Base-by-base conservation (phyloP, 1,140 invertebrate genomes). In the Octopus bimaculoides region DNA sequence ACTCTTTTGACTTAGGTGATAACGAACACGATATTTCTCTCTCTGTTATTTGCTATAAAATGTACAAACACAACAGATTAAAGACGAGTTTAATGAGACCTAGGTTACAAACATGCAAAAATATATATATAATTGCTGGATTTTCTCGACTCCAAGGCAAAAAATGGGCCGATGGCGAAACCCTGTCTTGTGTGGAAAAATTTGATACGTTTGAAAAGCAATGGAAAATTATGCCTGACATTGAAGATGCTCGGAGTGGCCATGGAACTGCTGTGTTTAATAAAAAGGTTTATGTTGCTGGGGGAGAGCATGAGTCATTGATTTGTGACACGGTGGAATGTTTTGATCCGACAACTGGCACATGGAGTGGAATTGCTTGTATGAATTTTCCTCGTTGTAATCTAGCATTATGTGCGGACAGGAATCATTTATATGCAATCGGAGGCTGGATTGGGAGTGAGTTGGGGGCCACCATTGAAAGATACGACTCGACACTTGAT, bases 381-480 rank as follows among this genome's bases (percentile, higher is more conserved):
- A 95, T 97, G 95, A 93, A 94, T 77, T 74, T 84, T 80, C 95
- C 96, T 0, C 92, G 96, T 20, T 97, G 95, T 90, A 96, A 96
- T 88, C 96, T 97, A 89, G 96, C 96, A 17, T 90, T 96, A 61
- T 96, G 95, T 88, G 93, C 94, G 10, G 92, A 95, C 88, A 93
- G 96, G 81, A 95, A 95, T 66, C 93, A 92, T 85, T 90, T 98
- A 71, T 97, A 95, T 88, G 96, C 96, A 0, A 93, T 98, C 87
- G 96, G 96, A 54, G 96, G 96, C 6, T 97, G 96, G 96, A 94
- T 97, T 20, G 96, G 96, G 0, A 94, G 95, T 80, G 95, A 96
- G 88, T 96, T 97, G 84, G 95, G 95, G 8, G 94, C 94, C 17
- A 94, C 94, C 0, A 95, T 98, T 82, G 96, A 98, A 89, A 93